Conservation (phyloP, 2,113 vertebrate genomes). For the Glaucomys volans region DNA sequence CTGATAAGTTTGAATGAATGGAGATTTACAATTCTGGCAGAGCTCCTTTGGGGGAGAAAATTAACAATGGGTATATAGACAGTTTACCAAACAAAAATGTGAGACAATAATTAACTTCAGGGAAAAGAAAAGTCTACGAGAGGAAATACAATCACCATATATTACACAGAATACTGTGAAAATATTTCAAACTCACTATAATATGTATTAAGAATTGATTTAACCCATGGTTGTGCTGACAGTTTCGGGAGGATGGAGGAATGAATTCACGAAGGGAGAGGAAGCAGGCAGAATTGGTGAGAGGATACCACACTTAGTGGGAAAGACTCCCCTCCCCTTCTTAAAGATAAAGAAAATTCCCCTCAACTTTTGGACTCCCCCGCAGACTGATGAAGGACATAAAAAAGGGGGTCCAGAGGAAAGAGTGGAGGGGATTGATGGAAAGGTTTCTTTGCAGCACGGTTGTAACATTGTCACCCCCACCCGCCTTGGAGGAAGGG, state of each 20-base stretch:
- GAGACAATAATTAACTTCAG: neutral
- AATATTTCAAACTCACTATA: conserved; percentile 32
- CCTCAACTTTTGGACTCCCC: neutral
- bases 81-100: neutral
- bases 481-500: neutral
- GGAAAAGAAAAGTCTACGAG: neutral
- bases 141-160: neutral
- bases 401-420: neutral
- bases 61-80: neutral
- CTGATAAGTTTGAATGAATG: conserved; percentile 10
- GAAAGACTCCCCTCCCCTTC: neutral
- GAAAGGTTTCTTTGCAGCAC: neutral
- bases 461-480: neutral
- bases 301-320: neutral
- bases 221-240: neutral
- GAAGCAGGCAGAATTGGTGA: neutral
- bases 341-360: neutral
- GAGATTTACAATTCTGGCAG: neutral
- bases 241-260: neutral
- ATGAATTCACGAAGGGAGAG: neutral
- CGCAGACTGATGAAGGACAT: neutral
- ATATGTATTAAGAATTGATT: conserved; percentile 24
- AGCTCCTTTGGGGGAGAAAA: neutral
- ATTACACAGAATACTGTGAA: neutral
- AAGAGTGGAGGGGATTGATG: neutral